Conservation (phyloP, 1,140 invertebrate genomes). For the Oscheius sp. region DNA sequence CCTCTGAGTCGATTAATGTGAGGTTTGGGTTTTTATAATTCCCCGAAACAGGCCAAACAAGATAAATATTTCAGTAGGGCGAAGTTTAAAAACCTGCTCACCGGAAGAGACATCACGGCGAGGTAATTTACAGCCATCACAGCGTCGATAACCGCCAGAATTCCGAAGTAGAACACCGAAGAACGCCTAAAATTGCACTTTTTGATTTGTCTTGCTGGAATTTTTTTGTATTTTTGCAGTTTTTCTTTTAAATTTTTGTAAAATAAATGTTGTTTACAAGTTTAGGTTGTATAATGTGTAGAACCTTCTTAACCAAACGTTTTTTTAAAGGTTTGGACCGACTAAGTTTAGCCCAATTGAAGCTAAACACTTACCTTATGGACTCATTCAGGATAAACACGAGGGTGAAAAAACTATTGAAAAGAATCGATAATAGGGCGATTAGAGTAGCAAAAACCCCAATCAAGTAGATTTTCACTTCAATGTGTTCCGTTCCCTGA, state of each 20-base stretch:
- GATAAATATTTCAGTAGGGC: background rate
- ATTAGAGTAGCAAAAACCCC: conserved; percentile 53
- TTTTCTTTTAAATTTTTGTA: background rate
- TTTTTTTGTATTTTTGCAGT: no score
- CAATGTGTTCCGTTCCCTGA: conserved; percentile 43
- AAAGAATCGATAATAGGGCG: conserved; percentile 53
- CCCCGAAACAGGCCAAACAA: background rate
- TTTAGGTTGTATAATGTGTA: background rate
- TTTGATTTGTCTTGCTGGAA: background rate
- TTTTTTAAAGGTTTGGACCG: no score
- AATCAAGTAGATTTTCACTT: conserved; percentile 56
- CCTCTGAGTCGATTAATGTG: background rate
- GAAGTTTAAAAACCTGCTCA: conserved; percentile 24
- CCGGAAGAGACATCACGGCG: conserved; percentile 56
- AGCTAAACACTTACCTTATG: conserved; percentile 32
- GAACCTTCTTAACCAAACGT: no score
- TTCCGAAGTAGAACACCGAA: conserved; percentile 56
- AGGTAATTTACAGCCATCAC: conserved; percentile 59
- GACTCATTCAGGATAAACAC: conserved; percentile 51
- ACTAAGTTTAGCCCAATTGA: background rate
- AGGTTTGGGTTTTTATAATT: background rate
- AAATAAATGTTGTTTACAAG: background rate
- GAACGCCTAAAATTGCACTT: conserved; percentile 39
- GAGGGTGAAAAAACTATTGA: conserved; percentile 59
- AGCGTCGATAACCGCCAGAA: conserved; percentile 55